Percentiles rank a stretch among this genome's conserved stretches.
Evolutionary conservation across 2,888 invertebrate species (phyloP).

Genomic region (Tetropium fuscum): DNA sequence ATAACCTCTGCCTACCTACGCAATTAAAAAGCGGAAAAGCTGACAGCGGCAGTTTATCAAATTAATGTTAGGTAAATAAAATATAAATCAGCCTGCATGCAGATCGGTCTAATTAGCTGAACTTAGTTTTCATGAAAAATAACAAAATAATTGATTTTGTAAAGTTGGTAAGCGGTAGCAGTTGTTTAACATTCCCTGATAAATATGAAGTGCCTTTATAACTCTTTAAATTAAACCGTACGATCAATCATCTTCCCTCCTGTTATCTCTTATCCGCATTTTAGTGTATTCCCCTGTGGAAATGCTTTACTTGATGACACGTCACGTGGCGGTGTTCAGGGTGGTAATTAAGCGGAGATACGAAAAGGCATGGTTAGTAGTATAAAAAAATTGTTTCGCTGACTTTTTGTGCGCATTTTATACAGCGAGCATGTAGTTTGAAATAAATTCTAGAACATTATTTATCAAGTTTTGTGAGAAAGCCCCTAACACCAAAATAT

Average conservation of each 20-base stretch:
- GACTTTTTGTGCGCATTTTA: too few species aligned
- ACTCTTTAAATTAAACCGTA: constrained; percentile 18
- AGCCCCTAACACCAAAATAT: too few species aligned
- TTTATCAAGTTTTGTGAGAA: too few species aligned
- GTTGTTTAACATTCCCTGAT: constrained; percentile 7
- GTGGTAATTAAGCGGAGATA: constrained; percentile 10
- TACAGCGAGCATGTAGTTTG: too few species aligned
- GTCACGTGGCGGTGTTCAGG: constrained; percentile 15
- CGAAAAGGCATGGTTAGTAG: neutral
- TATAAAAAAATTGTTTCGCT: neutral
- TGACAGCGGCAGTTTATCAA: neutral
- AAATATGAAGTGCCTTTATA: constrained; percentile 1
- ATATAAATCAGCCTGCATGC: too few species aligned
- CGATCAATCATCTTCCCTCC: constrained; percentile 20
- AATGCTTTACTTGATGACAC: constrained; percentile 2
- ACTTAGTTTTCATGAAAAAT: neutral
- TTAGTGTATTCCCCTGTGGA: constrained; percentile 4
- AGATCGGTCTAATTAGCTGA: constrained; percentile 8
- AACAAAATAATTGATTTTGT: neutral
- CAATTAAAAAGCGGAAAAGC: constrained; percentile 1
- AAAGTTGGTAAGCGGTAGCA: constrained; percentile 5
- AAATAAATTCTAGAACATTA: too few species aligned
- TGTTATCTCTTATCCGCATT: constrained; percentile 8
- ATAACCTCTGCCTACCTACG: neutral
- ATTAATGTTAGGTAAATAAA: neutral